A percentile compares a stretch with the other conserved stretches of the same genome.
Evolutionary conservation across 2,113 vertebrate species (phyloP).

Genomic region (Passer montanus): DNA sequence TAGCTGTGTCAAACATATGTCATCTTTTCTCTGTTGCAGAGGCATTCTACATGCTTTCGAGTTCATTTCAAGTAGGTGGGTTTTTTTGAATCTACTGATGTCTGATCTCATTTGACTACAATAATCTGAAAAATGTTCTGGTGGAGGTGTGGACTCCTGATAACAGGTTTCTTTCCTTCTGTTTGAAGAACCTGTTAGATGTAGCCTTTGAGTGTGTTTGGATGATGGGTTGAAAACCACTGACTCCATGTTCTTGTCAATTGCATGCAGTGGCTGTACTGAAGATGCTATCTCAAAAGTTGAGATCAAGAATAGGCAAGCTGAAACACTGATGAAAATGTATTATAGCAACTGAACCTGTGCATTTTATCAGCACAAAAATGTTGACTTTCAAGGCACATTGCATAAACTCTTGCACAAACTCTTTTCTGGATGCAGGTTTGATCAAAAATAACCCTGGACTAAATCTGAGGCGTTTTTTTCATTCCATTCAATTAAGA

Average conservation of each 20-base stretch:
- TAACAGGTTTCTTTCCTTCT: background rate
- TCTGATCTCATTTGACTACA: background rate
- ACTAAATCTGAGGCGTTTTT: background rate
- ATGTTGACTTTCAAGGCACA: background rate
- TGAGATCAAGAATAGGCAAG: background rate
- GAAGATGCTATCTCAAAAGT: background rate
- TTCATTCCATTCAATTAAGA: conserved; percentile 15
- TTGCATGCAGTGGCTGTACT: background rate
- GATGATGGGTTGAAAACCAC: background rate
- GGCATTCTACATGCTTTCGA: background rate
- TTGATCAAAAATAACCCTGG: background rate
- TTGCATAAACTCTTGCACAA: background rate
- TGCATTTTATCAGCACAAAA: background rate
- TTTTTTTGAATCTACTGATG: background rate
- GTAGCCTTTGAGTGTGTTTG: background rate
- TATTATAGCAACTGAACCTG: background rate
- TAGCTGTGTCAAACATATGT: background rate
- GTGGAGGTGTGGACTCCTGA: background rate
- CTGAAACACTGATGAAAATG: background rate
- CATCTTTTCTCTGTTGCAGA: background rate
- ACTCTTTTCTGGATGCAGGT: background rate
- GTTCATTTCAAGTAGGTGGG: background rate
- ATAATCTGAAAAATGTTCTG: background rate
- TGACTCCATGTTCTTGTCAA: background rate
- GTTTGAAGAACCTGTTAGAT: background rate